These are phyloP conservation scores for Platycheirus rosarum DNA, from an alignment of 2,888 invertebrate genomes.

Conservation along the genomic window DNA sequence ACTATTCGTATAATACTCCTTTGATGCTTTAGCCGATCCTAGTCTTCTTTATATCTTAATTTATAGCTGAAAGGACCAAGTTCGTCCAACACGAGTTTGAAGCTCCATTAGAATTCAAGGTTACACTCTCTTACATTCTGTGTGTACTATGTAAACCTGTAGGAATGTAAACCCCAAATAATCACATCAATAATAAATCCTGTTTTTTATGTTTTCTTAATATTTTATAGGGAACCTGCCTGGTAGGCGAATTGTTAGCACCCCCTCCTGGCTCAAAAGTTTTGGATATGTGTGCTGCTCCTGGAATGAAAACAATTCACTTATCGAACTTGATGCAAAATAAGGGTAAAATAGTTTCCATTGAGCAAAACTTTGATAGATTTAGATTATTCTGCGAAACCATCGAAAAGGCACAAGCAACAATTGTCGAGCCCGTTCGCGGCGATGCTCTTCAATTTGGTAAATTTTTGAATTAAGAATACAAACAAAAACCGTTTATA, in stretches of 20 bases:
- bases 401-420: constrained; percentile 86
- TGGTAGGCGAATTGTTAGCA: constrained; percentile 91
- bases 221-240: constrained; percentile 90
- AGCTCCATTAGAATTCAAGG: too few relatives aligned
- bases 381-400: constrained; percentile 87
- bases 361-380: constrained; percentile 89
- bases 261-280: constrained; percentile 89
- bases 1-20: too few relatives aligned
- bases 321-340: constrained; percentile 92
- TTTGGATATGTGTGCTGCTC: constrained; percentile 98
- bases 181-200: too few relatives aligned
- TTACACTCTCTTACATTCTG: too few relatives aligned
- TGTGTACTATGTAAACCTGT: too few relatives aligned
- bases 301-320: constrained; percentile 98
- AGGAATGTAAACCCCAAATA: too few relatives aligned
- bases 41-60: too few relatives aligned
- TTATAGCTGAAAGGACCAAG: too few relatives aligned
- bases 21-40: too few relatives aligned
- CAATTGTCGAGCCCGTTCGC: constrained; percentile 87
- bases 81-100: too few relatives aligned
- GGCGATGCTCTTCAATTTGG: constrained; percentile 89
- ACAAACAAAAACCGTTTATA: neutral
- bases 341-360: constrained; percentile 90
- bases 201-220: too few relatives aligned
- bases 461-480: constrained; percentile 72